These are phyloP conservation scores for Crenichthys baileyi DNA, from an alignment of 2,797 vertebrate species.

Conservation along the genomic window DNA sequence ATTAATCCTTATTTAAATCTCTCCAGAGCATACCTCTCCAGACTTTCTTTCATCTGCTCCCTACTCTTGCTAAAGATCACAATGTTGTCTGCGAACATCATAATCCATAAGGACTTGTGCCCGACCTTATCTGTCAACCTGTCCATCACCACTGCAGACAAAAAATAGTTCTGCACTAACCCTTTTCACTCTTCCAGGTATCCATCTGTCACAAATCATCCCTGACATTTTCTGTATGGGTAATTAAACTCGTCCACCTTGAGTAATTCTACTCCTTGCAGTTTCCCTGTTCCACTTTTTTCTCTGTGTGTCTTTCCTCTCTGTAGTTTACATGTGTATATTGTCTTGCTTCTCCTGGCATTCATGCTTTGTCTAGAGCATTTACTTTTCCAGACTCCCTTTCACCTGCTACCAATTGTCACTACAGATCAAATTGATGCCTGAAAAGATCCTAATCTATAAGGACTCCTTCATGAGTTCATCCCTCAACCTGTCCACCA, in stretches of 20 bases:
- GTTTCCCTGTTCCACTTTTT: background rate
- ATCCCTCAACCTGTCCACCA: background rate
- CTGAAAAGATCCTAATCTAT: background rate
- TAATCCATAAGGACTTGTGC: background rate
- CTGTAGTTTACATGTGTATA: background rate
- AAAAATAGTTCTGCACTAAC: background rate
- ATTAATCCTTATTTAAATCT: background rate
- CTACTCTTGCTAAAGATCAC: background rate
- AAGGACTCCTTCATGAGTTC: background rate
- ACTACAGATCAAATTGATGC: background rate
- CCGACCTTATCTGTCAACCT: background rate
- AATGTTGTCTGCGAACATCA: background rate
- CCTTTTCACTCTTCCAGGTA: background rate
- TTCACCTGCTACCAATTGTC: background rate
- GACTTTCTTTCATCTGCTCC: background rate
- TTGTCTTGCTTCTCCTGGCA: background rate
- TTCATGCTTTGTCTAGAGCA: background rate
- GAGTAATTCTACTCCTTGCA: background rate
- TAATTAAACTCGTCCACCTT: background rate
- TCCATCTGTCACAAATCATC: constrained; percentile 1
- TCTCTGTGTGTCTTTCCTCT: background rate
- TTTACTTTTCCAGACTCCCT: background rate
- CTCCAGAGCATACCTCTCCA: background rate
- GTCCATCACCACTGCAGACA: background rate
- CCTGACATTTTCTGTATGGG: background rate